Evolutionary conservation across 2,797 vertebrate species (phyloP).

Genomic region (Paguma larvata): DNA sequence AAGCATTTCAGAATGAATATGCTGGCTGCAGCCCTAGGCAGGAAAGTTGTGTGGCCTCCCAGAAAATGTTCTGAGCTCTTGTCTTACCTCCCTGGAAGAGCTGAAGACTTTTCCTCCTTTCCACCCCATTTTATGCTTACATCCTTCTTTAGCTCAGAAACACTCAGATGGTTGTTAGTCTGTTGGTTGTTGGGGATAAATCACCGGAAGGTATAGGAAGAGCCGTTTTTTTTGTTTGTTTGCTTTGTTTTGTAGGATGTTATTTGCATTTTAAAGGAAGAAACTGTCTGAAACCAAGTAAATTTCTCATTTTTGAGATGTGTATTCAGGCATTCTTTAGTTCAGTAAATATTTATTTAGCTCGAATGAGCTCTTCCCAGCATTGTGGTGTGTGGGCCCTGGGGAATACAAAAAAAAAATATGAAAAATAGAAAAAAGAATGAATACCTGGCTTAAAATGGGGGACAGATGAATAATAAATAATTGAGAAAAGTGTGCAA

Average conservation of each 20-base stretch:
- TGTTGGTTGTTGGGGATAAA: background rate
- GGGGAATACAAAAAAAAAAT: background rate
- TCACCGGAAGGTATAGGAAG: background rate
- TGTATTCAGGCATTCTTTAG: slow-evolving; percentile 34
- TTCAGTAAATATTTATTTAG: slow-evolving; percentile 47
- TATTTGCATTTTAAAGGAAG: slow-evolving; percentile 54
- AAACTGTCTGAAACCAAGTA: background rate
- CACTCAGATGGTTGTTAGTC: background rate
- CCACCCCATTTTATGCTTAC: background rate
- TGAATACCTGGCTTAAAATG: background rate
- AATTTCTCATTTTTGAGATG: slow-evolving; percentile 39
- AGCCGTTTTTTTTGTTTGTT: background rate
- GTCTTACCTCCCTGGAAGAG: background rate
- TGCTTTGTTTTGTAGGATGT: background rate
- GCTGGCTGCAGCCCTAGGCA: background rate
- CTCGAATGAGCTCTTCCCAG: background rate
- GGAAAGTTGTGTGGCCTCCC: background rate
- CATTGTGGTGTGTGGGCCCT: background rate
- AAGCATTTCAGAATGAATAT: background rate
- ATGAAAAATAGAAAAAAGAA: background rate
- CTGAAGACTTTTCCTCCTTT: background rate
- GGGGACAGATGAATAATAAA: background rate
- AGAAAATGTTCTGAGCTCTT: background rate
- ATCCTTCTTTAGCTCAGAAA: background rate
- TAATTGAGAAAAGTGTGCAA: background rate